Evolutionary conservation across 2,888 invertebrate species (phyloP), one percentile per base, ranked within the genome.

Genomic region (Tachina fera): DNA sequence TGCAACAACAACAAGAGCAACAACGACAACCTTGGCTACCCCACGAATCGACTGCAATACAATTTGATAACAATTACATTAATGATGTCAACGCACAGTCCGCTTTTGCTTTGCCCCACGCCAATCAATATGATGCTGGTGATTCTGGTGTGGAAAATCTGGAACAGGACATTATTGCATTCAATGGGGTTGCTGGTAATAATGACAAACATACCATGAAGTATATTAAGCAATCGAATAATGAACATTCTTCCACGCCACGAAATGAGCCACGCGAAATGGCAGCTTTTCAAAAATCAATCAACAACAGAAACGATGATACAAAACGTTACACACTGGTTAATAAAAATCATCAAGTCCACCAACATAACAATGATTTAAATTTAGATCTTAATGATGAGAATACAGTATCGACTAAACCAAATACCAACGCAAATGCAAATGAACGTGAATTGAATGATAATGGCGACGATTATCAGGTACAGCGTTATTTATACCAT

Each of bases 401-500:
- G 71, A 87, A 65, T 86, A 80, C 56, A 79, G 79, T 76, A 83
- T 76, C 61, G 82, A 72, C 47, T 77, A 82, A 75, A n/a, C 9
- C 51, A 51, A 88, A 31, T 31, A 31, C 31, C 6, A 31, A 49
- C n/a, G 45, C 31, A 58, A 60, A 87, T 65, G 72, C 67, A 58
- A 86, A 87, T 81, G n/a, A 81, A 81, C 74, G 87, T 81, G n/a
- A 81, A 83, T 67, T 45, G 53, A 87, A 84, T 45, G 85, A 89
- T 82, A 88, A 89, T 75, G 89, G 13, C 45, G 58, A 72, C 41
- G 90, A 90, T 81, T 89, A 90, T 81, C 91, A 91, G 65, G 88
- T 92, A 87, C 90, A 90, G 77, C 88, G 90, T 83, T 87, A 91
- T 87, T 87, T 91, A 71, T 92, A 92, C 87, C 91, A 91, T 87